phyloP scores from a whole-genome alignment of 2,113 vertebrate species.

The Pitta sordida region DNA sequence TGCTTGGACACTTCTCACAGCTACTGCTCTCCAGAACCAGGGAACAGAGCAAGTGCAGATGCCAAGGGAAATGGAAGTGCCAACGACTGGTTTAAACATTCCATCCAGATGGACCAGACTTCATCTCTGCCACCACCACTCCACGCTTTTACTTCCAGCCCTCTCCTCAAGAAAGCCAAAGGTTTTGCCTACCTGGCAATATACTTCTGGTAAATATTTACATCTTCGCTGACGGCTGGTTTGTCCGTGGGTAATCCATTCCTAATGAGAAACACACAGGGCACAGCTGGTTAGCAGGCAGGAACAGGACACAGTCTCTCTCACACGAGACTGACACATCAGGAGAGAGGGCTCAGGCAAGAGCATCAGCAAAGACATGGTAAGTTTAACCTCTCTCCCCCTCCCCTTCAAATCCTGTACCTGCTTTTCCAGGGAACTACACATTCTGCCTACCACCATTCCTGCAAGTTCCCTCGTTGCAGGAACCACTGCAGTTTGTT shows the following conservation, averaged over 20 bases:
- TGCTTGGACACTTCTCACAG: background rate
- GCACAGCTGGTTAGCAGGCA: constrained; percentile 69
- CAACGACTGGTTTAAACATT: background rate
- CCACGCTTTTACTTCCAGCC: background rate
- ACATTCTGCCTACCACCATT: background rate
- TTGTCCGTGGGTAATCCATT: constrained; percentile 98
- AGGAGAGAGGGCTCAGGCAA: background rate
- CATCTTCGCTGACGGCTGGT: constrained; percentile 89
- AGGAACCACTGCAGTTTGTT: background rate
- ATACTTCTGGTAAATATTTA: constrained; percentile 99
- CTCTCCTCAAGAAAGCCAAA: constrained; percentile 37
- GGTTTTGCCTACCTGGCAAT: constrained; percentile 96
- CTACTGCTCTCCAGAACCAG: background rate
- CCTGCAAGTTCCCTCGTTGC: background rate
- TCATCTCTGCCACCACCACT: constrained; percentile 49
- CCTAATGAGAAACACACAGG: constrained; percentile 85
- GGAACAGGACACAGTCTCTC: background rate
- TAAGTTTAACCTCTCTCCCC: background rate
- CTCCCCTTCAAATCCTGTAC: background rate
- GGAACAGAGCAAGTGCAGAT: background rate
- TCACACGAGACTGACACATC: background rate
- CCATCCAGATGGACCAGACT: background rate
- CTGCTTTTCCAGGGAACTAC: background rate
- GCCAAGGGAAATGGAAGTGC: constrained; percentile 14
- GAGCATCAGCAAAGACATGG: background rate